Evolutionary conservation across 2,888 invertebrate species (phyloP).

Genomic region (Mechanitis mazaeus): DNA sequence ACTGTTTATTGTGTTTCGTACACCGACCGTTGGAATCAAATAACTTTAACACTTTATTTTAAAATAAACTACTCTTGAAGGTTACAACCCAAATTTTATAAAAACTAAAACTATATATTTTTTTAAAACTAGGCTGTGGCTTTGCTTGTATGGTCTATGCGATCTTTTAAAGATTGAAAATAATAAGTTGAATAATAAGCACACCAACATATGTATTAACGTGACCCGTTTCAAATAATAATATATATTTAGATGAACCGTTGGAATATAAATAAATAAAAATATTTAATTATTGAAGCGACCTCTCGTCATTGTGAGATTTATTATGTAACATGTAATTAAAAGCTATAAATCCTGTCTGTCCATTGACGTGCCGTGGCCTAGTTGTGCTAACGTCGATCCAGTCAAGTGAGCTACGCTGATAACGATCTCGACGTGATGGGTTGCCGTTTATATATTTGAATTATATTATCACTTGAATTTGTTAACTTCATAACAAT

Average conservation of each 20-base stretch:
- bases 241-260: too few relatives aligned
- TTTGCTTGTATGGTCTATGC: too few relatives aligned
- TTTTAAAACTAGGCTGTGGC: too few relatives aligned
- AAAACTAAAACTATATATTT: too few relatives aligned
- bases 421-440: neutral
- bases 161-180: too few relatives aligned
- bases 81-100: too few relatives aligned
- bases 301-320: neutral
- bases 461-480: neutral
- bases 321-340: constrained; percentile 1
- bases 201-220: too few relatives aligned
- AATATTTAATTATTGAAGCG: neutral
- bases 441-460: constrained; percentile 29
- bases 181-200: too few relatives aligned
- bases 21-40: neutral
- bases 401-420: neutral
- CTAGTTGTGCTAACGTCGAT: constrained; percentile 3
- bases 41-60: neutral
- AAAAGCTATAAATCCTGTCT: constrained; percentile 1
- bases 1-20: constrained; percentile 26
- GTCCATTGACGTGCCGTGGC: constrained; percentile 1
- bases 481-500: too few relatives aligned
- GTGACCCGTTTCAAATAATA: too few relatives aligned
- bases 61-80: neutral
- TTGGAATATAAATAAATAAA: too few relatives aligned